Conservation (phyloP, 2,797 vertebrate species). For the Ctenopoma multispine region DNA sequence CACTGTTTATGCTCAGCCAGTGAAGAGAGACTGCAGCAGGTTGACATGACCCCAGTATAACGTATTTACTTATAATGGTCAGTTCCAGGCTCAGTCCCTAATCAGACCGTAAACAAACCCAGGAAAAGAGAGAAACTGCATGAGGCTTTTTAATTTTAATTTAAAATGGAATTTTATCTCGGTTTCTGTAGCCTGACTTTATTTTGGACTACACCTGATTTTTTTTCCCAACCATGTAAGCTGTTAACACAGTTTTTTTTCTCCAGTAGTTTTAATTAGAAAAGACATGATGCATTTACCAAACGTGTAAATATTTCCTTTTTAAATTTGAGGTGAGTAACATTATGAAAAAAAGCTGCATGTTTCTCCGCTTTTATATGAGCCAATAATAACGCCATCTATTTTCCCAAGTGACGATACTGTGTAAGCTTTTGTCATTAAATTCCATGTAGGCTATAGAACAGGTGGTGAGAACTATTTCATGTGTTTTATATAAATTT, state of each 20-base stretch:
- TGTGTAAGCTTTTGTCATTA: conserved; percentile 45
- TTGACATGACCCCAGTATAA: conserved; percentile 49
- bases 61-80: conserved; percentile 49
- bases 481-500: background rate
- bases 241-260: conserved; percentile 1
- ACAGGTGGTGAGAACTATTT: background rate
- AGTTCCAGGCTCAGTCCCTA: conserved; percentile 39
- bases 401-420: conserved; percentile 53
- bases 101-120: conserved; percentile 57
- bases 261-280: background rate
- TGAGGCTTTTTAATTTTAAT: conserved; percentile 35
- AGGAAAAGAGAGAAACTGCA: conserved; percentile 29
- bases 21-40: conserved; percentile 28
- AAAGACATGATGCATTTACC: conserved; percentile 6
- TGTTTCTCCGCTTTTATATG: conserved; percentile 36
- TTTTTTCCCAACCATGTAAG: background rate
- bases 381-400: conserved; percentile 58
- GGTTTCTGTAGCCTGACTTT: conserved; percentile 28
- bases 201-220: background rate
- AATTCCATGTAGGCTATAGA: conserved; percentile 14
- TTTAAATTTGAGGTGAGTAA: conserved; percentile 15
- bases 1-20: conserved; percentile 4
- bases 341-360: conserved; percentile 21
- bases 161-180: conserved; percentile 42
- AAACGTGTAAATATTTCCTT: background rate